Conservation (phyloP, 2,113 vertebrate species). For the Leuciscus idus region DNA sequence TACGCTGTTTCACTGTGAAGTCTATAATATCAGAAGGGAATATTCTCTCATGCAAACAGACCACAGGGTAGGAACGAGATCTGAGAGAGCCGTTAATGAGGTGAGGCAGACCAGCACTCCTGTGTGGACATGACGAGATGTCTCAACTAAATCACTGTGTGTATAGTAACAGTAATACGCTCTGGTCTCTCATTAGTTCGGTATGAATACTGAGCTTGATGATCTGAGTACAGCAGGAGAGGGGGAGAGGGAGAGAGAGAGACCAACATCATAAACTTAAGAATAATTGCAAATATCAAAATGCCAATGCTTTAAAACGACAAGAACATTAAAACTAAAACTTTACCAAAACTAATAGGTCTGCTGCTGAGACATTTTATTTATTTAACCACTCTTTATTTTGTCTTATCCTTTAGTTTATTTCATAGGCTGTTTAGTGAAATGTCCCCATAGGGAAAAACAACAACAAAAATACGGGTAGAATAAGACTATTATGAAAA, state of each 20-base stretch:
- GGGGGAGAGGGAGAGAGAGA: neutral
- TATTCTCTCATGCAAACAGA: constrained; percentile 30
- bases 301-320: neutral
- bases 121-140: constrained; percentile 15
- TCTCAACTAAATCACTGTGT: constrained; percentile 17
- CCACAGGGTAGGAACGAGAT: constrained; percentile 32
- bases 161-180: constrained; percentile 3
- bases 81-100: constrained; percentile 34
- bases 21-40: neutral
- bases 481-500: neutral
- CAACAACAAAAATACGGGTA: neutral
- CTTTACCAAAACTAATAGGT: neutral
- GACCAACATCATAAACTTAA: neutral
- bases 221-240: constrained; percentile 6
- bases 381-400: neutral
- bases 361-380: neutral
- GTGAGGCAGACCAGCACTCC: constrained; percentile 25
- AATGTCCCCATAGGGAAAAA: neutral
- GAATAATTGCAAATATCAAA: neutral
- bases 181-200: constrained; percentile 30
- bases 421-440: neutral
- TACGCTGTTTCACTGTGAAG: neutral
- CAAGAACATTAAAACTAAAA: neutral
- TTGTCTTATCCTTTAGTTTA: neutral
- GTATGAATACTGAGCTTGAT: neutral